Percentiles rank a stretch among this genome's conserved stretches.
These are phyloP conservation scores for Drosophila formosana DNA, from an alignment of 2,888 invertebrate genomes.

Conservation along the genomic window DNA sequence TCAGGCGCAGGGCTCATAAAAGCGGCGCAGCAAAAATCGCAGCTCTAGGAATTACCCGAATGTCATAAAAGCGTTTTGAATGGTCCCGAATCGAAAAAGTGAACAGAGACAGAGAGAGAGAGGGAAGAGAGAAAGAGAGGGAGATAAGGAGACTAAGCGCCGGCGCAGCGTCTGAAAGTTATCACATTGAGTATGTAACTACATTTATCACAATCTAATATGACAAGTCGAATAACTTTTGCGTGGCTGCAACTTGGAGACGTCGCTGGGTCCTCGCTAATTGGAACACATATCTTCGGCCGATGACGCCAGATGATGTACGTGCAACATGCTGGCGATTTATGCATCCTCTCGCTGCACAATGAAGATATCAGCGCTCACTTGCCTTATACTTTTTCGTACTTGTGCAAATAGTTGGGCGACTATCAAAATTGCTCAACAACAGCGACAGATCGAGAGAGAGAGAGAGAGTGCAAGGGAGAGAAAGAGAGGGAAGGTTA, in stretches of 20 bases:
- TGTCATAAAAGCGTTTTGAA: slow-evolving; percentile 65
- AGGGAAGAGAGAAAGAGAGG: not conserved
- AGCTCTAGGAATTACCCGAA: slow-evolving; percentile 64
- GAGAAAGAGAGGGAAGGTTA: not conserved
- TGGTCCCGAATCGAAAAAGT: slow-evolving; percentile 53
- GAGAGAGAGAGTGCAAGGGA: not conserved
- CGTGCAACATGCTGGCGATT: slow-evolving; percentile 63
- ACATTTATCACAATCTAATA: slow-evolving; percentile 83
- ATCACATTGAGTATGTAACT: slow-evolving; percentile 82
- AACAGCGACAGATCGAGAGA: not conserved
- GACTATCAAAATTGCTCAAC: slow-evolving; percentile 43
- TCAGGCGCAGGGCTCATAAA: slow-evolving; percentile 28
- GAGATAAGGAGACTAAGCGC: slow-evolving; percentile 38
- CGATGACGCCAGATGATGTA: slow-evolving; percentile 47
- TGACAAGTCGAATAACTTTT: slow-evolving; percentile 82
- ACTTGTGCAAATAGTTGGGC: slow-evolving; percentile 51
- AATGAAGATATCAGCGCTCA: slow-evolving; percentile 72
- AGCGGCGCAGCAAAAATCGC: slow-evolving; percentile 1
- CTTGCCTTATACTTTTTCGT: slow-evolving; percentile 2
- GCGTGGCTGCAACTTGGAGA: slow-evolving; percentile 38
- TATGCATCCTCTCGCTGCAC: slow-evolving; percentile 72
- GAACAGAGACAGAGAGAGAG: not conserved
- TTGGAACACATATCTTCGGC: slow-evolving; percentile 37
- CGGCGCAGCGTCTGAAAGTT: slow-evolving; percentile 69
- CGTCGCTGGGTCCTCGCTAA: slow-evolving; percentile 15